Conservation (phyloP, 2,888 invertebrate species). For the Achlya flavicornis region DNA sequence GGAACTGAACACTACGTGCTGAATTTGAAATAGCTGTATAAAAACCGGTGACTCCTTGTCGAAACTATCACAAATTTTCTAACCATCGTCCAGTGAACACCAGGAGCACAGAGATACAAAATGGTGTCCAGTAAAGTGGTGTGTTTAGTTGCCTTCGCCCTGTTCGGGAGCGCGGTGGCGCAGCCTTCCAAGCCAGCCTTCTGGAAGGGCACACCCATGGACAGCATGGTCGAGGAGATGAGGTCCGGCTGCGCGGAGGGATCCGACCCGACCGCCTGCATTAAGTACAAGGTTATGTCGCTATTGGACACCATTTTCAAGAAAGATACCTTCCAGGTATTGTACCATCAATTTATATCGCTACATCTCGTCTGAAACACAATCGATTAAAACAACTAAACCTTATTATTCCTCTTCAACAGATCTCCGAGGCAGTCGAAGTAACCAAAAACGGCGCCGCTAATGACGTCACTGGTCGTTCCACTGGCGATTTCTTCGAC, state of each 20-base stretch:
- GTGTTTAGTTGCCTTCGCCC: conserved; percentile 76
- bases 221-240: conserved; percentile 90
- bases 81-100: conserved; percentile 74
- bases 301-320: conserved; percentile 90
- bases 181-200: conserved; percentile 86
- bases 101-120: conserved; percentile 55
- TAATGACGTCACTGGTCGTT: conserved; percentile 85
- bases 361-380: too few relatives aligned
- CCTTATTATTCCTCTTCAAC: conserved; percentile 30
- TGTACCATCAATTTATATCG: conserved; percentile 2
- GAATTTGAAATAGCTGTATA: conserved; percentile 84
- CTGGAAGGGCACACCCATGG: conserved; percentile 89
- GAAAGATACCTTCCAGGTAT: conserved; percentile 91
- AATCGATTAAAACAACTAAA: neutral
- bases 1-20: conserved; percentile 75
- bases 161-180: conserved; percentile 84
- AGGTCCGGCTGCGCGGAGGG: conserved; percentile 89
- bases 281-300: conserved; percentile 92
- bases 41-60: conserved; percentile 77
- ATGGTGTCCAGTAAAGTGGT: conserved; percentile 80
- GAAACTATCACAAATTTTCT: conserved; percentile 77
- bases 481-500: conserved; percentile 86
- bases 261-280: conserved; percentile 91
- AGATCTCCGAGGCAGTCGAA: conserved; percentile 90
- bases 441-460: conserved; percentile 88